Evolutionary conservation across 2,113 vertebrate genomes (phyloP).

Genomic region (Dicaeum eximium): DNA sequence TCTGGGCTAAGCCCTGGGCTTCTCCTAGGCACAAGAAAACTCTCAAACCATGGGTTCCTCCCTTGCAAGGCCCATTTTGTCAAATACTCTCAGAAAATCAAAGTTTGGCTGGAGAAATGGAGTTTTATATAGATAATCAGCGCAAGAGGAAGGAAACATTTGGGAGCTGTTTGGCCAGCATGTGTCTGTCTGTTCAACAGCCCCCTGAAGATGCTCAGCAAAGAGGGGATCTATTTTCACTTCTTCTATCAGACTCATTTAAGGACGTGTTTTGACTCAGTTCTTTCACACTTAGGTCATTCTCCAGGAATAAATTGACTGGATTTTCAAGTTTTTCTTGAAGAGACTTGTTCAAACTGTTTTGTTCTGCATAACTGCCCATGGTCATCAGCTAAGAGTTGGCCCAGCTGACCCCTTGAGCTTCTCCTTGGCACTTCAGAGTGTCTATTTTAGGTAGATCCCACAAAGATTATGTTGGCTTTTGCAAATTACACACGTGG

Average conservation of each 20-base stretch:
- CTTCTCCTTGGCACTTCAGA: not conserved
- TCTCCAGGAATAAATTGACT: not conserved
- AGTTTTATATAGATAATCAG: not conserved
- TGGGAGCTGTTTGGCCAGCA: not conserved
- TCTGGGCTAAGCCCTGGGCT: not conserved
- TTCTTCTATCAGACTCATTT: not conserved
- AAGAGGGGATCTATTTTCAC: not conserved
- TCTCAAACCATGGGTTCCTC: accelerated
- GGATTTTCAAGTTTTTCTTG: not conserved
- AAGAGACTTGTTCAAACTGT: not conserved
- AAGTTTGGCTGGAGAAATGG: not conserved
- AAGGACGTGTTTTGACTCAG: not conserved
- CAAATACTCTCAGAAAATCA: not conserved
- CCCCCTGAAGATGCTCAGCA: not conserved
- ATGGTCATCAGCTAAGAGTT: not conserved
- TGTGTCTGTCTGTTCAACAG: not conserved
- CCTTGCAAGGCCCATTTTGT: not conserved
- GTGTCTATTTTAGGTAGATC: not conserved
- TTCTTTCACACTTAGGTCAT: not conserved
- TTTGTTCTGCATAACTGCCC: not conserved
- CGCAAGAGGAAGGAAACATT: not conserved
- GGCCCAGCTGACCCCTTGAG: not conserved
- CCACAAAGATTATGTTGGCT: not conserved
- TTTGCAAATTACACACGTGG: not conserved
- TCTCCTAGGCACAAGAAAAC: not conserved